Percentiles rank a stretch among this genome's conserved stretches.
These are phyloP conservation scores for Xenopus borealis DNA, from an alignment of 2,113 vertebrate species.

Conservation along the genomic window DNA sequence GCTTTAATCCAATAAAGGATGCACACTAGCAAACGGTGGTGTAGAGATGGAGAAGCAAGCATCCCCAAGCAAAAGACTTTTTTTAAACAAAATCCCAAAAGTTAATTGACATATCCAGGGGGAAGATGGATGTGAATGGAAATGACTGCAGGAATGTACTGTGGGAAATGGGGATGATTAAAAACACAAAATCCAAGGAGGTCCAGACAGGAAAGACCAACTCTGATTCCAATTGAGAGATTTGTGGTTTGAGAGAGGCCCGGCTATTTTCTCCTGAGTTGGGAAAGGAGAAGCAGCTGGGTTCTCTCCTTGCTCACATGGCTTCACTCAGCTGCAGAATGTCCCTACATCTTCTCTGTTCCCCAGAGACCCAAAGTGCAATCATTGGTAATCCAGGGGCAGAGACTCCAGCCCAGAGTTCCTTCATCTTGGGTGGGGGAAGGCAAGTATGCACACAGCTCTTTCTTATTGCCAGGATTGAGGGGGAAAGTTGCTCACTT, in stretches of 20 bases:
- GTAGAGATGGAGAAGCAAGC: slow-evolving; percentile 10
- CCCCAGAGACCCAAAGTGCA: slow-evolving; percentile 74
- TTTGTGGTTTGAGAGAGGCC: slow-evolving; percentile 11
- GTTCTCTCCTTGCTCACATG: slow-evolving; percentile 19
- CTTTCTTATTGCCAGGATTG: slow-evolving; percentile 96
- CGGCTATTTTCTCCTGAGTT: slow-evolving; percentile 9
- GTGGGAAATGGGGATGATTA: slow-evolving; percentile 3
- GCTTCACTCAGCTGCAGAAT: slow-evolving; percentile 27
- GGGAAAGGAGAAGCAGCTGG: slow-evolving; percentile 23
- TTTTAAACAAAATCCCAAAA: slow-evolving; percentile 22
- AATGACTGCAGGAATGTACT: slow-evolving; percentile 41
- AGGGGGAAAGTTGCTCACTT: slow-evolving; percentile 97
- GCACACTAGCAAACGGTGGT: slow-evolving; percentile 6
- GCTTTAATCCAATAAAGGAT: slow-evolving; percentile 4
- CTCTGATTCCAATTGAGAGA: slow-evolving; percentile 9
- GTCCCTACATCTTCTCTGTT: slow-evolving; percentile 64
- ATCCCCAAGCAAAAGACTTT: no score
- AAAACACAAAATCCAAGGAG: slow-evolving; percentile 37
- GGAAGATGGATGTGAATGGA: background rate
- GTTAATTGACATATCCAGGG: background rate
- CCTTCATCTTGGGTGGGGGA: slow-evolving; percentile 77
- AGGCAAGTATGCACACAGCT: slow-evolving; percentile 63
- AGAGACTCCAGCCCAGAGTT: slow-evolving; percentile 85
- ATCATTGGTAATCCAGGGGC: slow-evolving; percentile 66
- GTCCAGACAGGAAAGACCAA: slow-evolving; percentile 27